These are phyloP conservation scores for Panulirus ornatus DNA, from an alignment of 1,140 invertebrate genomes.

Conservation along the genomic window DNA sequence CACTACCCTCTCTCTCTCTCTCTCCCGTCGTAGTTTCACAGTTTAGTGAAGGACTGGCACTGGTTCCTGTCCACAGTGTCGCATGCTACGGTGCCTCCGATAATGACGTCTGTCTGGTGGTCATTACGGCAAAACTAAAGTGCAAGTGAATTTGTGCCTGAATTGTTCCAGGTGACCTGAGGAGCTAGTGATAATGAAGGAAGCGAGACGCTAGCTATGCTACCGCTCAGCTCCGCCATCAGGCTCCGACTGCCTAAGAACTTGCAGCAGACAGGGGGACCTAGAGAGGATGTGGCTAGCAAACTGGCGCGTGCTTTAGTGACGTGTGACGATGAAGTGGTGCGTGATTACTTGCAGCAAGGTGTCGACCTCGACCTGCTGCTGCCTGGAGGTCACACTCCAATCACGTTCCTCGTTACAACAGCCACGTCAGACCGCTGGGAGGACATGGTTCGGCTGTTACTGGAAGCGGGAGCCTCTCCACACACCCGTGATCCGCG, in stretches of 20 bases:
- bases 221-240: conserved; percentile 35
- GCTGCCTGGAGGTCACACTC: conserved; percentile 54
- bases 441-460: conserved; percentile 57
- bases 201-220: conserved; percentile 34
- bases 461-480: conserved; percentile 61
- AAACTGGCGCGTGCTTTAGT: conserved; percentile 55
- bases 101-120: no score
- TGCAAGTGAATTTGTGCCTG: no score
- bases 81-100: no score
- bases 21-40: no score
- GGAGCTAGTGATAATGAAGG: not conserved
- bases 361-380: conserved; percentile 62
- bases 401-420: conserved; percentile 54
- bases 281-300: conserved; percentile 24
- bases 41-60: no score
- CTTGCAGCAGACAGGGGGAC: not conserved
- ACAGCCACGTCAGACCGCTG: conserved; percentile 60
- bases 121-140: no score
- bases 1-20: no score
- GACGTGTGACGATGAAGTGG: conserved; percentile 55
- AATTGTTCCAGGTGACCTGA: no score
- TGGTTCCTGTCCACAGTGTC: no score
- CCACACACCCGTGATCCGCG: conserved; percentile 54
- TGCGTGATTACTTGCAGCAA: conserved; percentile 34
- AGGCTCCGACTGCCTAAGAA: not conserved